These are phyloP conservation scores for Phataginus tricuspis DNA, from an alignment of 2,797 vertebrate genomes.

Conservation along the genomic window DNA sequence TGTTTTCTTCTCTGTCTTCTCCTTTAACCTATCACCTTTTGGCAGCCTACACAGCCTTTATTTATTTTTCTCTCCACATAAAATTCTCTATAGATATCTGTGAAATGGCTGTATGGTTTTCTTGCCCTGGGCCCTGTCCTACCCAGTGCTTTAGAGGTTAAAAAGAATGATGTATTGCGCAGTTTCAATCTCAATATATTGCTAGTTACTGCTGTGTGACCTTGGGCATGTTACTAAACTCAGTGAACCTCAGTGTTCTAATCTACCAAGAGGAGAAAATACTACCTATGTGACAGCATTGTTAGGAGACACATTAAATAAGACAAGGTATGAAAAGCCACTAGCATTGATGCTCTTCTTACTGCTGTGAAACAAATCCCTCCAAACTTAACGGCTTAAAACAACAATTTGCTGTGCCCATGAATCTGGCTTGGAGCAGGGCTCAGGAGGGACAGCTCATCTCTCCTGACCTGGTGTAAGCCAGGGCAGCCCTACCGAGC, in stretches of 20 bases:
- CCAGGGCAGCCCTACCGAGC: no score
- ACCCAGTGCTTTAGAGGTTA: not conserved
- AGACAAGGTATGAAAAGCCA: not conserved
- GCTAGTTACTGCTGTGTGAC: not conserved
- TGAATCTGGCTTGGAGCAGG: not conserved
- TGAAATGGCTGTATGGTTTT: not conserved
- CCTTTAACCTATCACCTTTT: not conserved
- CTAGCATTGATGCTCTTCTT: not conserved
- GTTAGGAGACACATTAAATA: not conserved
- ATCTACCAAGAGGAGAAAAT: not conserved
- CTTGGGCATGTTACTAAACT: not conserved
- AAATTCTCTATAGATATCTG: not conserved
- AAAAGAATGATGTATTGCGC: not conserved
- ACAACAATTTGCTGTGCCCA: not conserved
- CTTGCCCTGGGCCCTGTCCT: not conserved
- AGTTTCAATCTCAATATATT: not conserved
- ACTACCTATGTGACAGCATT: no score
- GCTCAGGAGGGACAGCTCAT: not conserved
- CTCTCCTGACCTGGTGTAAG: not conserved
- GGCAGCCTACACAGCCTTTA: not conserved
- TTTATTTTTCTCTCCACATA: not conserved
- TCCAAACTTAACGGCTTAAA: not conserved
- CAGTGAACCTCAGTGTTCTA: not conserved
- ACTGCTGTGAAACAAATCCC: not conserved
- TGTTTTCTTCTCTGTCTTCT: not conserved